Percentiles rank a stretch among this genome's conserved stretches.
phyloP scores from a whole-genome alignment of 1,140 invertebrate genomes.

The Stratiolaelaps scimitus region DNA sequence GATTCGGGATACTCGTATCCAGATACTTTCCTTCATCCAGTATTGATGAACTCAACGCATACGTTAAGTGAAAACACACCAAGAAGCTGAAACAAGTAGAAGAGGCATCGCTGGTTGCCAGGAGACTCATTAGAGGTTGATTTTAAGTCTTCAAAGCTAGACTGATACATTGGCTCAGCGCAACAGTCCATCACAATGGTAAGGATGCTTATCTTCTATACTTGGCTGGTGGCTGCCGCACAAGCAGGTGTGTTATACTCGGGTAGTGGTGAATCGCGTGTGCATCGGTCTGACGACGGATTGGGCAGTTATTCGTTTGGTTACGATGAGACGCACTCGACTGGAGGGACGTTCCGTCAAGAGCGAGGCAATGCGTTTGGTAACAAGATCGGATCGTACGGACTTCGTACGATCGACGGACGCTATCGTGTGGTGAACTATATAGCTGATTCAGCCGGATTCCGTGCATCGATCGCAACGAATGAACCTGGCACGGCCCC shows the following conservation, averaged over 20 bases:
- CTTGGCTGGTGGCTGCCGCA: background rate
- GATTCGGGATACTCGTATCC: no score
- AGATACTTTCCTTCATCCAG: no score
- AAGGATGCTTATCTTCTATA: background rate
- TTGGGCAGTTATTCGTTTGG: conserved; percentile 37
- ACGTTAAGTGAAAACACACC: no score
- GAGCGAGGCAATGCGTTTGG: conserved; percentile 35
- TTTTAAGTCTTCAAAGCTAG: no score
- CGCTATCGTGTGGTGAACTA: conserved; percentile 38
- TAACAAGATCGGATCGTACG: conserved; percentile 36
- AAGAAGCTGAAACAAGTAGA: no score
- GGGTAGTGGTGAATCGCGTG: background rate
- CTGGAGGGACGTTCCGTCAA: conserved; percentile 37
- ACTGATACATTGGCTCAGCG: no score
- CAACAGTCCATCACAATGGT: background rate
- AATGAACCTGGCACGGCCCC: conserved; percentile 35
- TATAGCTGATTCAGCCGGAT: conserved; percentile 38
- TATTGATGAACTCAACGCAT: no score
- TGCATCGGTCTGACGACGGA: conserved; percentile 3
- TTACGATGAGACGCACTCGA: conserved; percentile 38
- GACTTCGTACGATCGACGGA: conserved; percentile 37
- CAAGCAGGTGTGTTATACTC: background rate
- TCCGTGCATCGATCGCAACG: conserved; percentile 36
- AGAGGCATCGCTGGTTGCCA: no score
- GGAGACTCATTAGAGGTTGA: no score